A percentile compares a stretch with the other conserved stretches of the same genome.
These are phyloP conservation scores for Tragopan temminckii DNA, from an alignment of 2,797 vertebrate species.

Conservation along the genomic window DNA sequence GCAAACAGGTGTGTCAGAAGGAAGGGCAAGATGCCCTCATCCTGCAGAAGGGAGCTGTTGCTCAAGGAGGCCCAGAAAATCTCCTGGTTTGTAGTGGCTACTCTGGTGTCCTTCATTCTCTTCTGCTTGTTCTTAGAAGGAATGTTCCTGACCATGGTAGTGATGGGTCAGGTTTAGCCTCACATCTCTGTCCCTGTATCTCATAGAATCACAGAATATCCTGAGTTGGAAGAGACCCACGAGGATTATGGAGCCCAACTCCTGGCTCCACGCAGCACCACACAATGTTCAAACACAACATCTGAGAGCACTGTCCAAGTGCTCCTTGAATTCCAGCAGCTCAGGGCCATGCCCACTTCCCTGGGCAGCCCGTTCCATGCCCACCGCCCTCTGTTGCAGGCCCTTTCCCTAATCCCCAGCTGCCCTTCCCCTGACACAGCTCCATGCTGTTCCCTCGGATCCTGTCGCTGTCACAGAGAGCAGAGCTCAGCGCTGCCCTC, in stretches of 20 bases:
- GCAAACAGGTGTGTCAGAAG: not conserved
- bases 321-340: not conserved
- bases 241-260: not conserved
- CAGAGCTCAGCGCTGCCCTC: not conserved
- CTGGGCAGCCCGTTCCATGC: not conserved
- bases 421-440: not conserved
- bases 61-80: not conserved
- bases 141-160: not conserved
- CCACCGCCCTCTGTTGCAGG: not conserved
- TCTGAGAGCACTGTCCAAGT: not conserved
- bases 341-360: not conserved
- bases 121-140: not conserved
- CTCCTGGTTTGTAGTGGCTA: not conserved
- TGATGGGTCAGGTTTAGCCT: not conserved
- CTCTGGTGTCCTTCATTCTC: not conserved
- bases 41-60: not conserved
- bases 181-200: not conserved
- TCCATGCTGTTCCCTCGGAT: not conserved
- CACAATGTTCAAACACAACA: too few relatives aligned
- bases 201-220: not conserved
- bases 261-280: not conserved
- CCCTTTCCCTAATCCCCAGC: not conserved
- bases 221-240: not conserved
- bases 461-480: not conserved
- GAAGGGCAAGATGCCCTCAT: not conserved